phyloP scores from a whole-genome alignment of 1,140 invertebrate species.

The Saccostrea echinata region DNA sequence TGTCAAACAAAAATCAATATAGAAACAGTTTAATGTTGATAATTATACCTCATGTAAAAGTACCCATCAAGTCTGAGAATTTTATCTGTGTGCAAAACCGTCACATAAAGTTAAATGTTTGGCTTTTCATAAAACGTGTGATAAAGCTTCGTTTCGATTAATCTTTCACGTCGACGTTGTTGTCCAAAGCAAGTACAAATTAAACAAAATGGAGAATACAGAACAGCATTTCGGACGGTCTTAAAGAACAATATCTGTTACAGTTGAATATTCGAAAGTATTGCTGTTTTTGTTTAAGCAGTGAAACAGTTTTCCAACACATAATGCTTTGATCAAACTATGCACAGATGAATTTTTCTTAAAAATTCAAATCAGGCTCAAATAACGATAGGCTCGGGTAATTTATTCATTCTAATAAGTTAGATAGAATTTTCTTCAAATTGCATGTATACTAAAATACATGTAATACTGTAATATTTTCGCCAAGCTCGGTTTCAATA shows the following conservation, averaged over 20 bases:
- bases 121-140: not conserved
- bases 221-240: not conserved
- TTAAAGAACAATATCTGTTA: not conserved
- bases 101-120: not conserved
- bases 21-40: constrained; percentile 15
- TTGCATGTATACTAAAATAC: too few relatives aligned
- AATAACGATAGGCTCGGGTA: too few relatives aligned
- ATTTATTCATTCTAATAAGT: too few relatives aligned
- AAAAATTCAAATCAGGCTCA: too few relatives aligned
- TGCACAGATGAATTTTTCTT: too few relatives aligned
- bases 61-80: not conserved
- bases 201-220: not conserved
- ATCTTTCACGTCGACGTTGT: not conserved
- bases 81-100: constrained; percentile 16
- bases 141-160: constrained; percentile 21
- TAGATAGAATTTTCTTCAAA: too few relatives aligned
- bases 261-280: too few relatives aligned
- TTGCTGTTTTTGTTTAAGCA: too few relatives aligned
- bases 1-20: constrained; percentile 26
- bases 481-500: too few relatives aligned
- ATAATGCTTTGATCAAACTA: too few relatives aligned
- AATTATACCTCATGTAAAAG: constrained; percentile 11
- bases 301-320: too few relatives aligned
- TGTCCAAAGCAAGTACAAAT: not conserved
- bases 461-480: too few relatives aligned